phyloP scores from a whole-genome alignment of 2,888 invertebrate species.

The Sinodicranocentrus sp. region DNA sequence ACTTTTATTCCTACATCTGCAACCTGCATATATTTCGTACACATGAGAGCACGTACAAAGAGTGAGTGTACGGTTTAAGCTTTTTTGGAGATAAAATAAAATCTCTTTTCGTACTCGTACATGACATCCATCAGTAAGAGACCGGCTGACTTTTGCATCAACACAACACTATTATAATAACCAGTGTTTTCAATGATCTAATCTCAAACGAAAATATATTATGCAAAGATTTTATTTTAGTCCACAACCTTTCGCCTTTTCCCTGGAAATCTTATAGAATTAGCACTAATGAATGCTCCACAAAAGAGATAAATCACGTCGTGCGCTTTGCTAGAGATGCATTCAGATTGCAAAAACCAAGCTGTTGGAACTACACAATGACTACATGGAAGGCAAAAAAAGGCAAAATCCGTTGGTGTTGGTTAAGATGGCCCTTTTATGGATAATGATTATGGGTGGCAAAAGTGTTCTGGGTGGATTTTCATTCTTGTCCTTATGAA shows the following conservation, averaged over 20 bases:
- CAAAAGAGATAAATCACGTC: too few species aligned
- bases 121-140: slow-evolving; percentile 21
- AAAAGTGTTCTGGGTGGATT: background rate
- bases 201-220: background rate
- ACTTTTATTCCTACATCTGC: background rate
- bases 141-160: background rate
- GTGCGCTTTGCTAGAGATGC: too few species aligned
- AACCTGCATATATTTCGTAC: too few species aligned
- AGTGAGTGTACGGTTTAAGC: background rate
- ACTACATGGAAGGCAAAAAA: background rate
- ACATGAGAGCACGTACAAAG: background rate
- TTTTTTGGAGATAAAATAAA: slow-evolving; percentile 5
- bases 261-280: background rate
- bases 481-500: background rate
- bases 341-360: too few species aligned
- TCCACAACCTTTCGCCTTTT: background rate
- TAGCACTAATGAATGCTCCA: background rate
- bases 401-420: background rate
- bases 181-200: background rate
- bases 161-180: background rate
- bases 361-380: too few species aligned
- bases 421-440: slow-evolving; percentile 23
- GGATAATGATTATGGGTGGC: slow-evolving; percentile 29
- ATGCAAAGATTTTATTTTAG: too few species aligned
- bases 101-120: background rate